Conservation (phyloP, 2,797 vertebrate genomes). For the Microhierax caerulescens region DNA sequence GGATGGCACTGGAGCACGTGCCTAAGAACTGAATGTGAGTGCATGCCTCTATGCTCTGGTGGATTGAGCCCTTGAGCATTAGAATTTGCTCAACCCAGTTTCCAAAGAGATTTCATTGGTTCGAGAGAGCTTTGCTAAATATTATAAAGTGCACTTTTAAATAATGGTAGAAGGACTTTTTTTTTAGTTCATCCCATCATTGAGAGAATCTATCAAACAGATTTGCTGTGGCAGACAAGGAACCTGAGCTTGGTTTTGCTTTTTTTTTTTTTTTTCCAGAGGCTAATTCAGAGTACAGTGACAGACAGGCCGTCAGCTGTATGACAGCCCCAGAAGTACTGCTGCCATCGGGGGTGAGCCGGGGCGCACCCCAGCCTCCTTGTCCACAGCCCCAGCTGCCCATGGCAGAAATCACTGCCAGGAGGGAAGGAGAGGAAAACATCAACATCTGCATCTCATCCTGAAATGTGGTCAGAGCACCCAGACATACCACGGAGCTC, state of each 20-base stretch:
- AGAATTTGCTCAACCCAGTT: not conserved
- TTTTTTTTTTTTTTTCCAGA: not conserved
- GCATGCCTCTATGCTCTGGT: not conserved
- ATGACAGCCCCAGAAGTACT: rapidly evolving
- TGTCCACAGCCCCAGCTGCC: not conserved
- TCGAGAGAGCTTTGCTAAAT: not conserved
- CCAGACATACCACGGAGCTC: not conserved
- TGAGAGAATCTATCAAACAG: not conserved
- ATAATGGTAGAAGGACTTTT: not conserved
- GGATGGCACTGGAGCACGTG: not conserved
- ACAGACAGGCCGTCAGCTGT: not conserved
- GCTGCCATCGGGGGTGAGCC: not conserved
- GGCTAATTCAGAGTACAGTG: not conserved
- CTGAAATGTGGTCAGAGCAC: not conserved
- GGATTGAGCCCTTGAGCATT: not conserved
- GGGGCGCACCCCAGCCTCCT: not conserved
- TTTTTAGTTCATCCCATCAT: not conserved
- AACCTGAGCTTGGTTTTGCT: not conserved
- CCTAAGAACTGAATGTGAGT: not conserved
- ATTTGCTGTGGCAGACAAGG: not conserved
- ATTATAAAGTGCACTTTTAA: not conserved
- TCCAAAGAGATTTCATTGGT: conserved; percentile 4
- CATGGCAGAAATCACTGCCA: not conserved
- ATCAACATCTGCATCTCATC: not conserved
- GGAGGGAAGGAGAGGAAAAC: not conserved